Percentiles rank a stretch among this genome's conserved stretches.
Evolutionary conservation across 2,797 vertebrate genomes (phyloP).

Genomic region (Hipposideros larvatus): DNA sequence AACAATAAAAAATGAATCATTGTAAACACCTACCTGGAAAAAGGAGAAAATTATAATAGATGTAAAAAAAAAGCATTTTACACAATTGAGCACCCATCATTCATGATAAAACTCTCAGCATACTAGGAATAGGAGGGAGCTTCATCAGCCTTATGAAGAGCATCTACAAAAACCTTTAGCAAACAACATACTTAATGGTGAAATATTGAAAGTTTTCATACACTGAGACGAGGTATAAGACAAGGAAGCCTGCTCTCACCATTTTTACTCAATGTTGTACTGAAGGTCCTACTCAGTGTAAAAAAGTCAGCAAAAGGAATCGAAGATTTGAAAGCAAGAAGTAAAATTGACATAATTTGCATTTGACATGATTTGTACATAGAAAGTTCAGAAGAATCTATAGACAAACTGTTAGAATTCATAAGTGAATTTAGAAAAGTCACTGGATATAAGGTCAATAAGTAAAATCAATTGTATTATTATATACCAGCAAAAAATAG

Average conservation of each 20-base stretch:
- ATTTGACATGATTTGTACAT: conserved; percentile 26
- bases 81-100: not conserved
- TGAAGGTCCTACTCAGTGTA: not conserved
- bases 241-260: not conserved
- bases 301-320: conserved; percentile 32
- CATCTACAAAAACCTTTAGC: conserved; percentile 20
- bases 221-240: not conserved
- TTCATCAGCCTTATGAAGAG: not conserved
- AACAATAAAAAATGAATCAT: conserved; percentile 28
- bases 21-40: not conserved
- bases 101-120: conserved; percentile 39
- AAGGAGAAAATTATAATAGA: not conserved
- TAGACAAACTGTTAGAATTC: conserved; percentile 13
- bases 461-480: conserved; percentile 28
- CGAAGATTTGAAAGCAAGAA: conserved; percentile 37
- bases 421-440: conserved; percentile 45
- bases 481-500: conserved; percentile 24
- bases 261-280: conserved; percentile 6
- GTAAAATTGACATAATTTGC: conserved; percentile 12
- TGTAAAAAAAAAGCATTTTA: conserved; percentile 31
- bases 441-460: conserved; percentile 35
- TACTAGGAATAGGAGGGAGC: not conserved
- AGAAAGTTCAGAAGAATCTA: conserved; percentile 44
- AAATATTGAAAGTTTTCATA: not conserved
- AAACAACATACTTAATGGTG: not conserved